Evolutionary conservation across 2,888 invertebrate genomes (phyloP).

Genomic region (Habroteleia sp.): DNA sequence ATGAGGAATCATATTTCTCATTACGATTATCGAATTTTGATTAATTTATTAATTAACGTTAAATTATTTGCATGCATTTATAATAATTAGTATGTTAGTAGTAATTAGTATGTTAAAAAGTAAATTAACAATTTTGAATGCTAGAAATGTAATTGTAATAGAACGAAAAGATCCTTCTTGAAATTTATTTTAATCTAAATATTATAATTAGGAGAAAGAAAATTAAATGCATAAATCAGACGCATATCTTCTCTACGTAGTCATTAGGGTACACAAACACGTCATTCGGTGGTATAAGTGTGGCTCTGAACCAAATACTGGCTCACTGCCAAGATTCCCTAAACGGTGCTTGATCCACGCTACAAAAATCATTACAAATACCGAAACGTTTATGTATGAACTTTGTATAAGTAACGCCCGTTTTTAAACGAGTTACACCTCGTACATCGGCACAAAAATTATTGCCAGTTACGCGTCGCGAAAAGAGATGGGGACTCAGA

Average conservation of each 20-base stretch:
- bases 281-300: slow-evolving; percentile 35
- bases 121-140: too few species aligned
- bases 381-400: slow-evolving; percentile 26
- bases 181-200: too few species aligned
- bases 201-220: too few species aligned
- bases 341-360: slow-evolving; percentile 73
- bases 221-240: too few species aligned
- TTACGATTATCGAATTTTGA: too few species aligned
- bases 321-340: slow-evolving; percentile 78
- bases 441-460: slow-evolving; percentile 58
- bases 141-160: too few species aligned
- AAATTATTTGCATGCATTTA: too few species aligned
- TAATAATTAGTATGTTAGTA: too few species aligned
- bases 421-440: slow-evolving; percentile 54
- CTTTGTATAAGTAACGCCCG: slow-evolving; percentile 28
- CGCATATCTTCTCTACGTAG: background rate
- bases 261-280: slow-evolving; percentile 19
- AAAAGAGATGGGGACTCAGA: slow-evolving; percentile 16
- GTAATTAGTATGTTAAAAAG: too few species aligned
- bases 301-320: slow-evolving; percentile 50
- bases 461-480: slow-evolving; percentile 29
- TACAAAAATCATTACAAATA: slow-evolving; percentile 63
- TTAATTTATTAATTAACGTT: too few species aligned
- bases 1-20: too few species aligned
- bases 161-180: too few species aligned